Conservation (phyloP, 35 echinoderm and acorn worm genomes). For the Heliocidaris tuberculata region DNA sequence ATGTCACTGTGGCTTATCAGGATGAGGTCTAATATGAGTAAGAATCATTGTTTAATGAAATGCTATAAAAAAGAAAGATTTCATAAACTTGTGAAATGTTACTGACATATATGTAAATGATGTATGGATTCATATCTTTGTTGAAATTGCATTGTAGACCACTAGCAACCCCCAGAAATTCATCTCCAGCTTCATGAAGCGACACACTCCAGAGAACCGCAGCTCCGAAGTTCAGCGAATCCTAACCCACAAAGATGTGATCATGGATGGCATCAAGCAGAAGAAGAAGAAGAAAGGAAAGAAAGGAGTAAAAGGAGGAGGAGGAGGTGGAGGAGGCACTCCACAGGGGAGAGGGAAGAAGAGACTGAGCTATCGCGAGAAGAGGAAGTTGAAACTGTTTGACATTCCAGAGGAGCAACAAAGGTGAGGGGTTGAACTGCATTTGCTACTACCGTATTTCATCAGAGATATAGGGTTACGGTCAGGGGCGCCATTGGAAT, state of each 20-base stretch:
- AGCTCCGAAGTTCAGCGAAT: neutral
- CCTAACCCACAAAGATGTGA: neutral
- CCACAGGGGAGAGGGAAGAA: conserved; percentile 39
- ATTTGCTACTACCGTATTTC: too few relatives aligned
- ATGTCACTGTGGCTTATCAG: too few relatives aligned
- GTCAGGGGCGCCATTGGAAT: too few relatives aligned
- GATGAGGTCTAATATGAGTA: too few relatives aligned
- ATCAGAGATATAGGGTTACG: too few relatives aligned
- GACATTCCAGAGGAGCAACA: conserved; percentile 64
- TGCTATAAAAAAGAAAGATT: too few relatives aligned
- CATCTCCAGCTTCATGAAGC: conserved; percentile 19
- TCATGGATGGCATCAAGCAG: neutral
- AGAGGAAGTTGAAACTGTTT: conserved; percentile 45
- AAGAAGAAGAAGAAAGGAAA: neutral
- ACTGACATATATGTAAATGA: too few relatives aligned
- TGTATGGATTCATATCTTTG: too few relatives aligned
- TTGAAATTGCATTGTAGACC: neutral
- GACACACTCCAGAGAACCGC: neutral
- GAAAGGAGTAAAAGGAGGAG: neutral
- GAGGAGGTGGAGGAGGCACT: neutral
- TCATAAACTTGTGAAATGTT: too few relatives aligned
- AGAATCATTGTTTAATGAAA: too few relatives aligned
- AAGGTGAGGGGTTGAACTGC: conserved; percentile 15
- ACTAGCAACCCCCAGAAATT: neutral
- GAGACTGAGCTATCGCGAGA: conserved; percentile 1